Base-by-base conservation (phyloP, 2,113 vertebrate species). In the Chitala chitala region DNA sequence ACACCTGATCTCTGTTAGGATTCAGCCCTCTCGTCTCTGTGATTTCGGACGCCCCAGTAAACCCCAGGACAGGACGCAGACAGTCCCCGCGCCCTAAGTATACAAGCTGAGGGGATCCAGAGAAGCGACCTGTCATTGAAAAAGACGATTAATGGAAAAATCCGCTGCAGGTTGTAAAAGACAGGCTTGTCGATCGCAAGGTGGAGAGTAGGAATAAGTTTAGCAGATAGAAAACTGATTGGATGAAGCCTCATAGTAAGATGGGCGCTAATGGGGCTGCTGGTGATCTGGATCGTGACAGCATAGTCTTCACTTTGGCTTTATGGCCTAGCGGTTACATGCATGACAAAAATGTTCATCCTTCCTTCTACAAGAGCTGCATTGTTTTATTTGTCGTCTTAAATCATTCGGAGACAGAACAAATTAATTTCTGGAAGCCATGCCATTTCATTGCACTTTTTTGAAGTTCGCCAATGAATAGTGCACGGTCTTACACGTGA, bases 221-320 rank as follows among this genome's bases (percentile, higher is more conserved):
- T 85, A 6, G 76, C 69, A 86, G 86, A 88, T 85, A 83, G 77
- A 85, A 79, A 86, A 84, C 86, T 79, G 87, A 88, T 87, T 87
- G 86, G 81, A 69, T 54, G 65, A 33, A 54, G 26, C 59, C 72
- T 81, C 76, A 68, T 46, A 44, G 64, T 46, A 2, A 69, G 51
- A 3, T 48, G n/a, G 63, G 74, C 76, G 74, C 78, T 88, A 88
- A 88, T 87, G 84, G 78, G 54, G 79, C 75, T n/a, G 83, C 65
- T 42, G 64, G n/a, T 44, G 64, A 76, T 79, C 78, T 78, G 80
- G 78, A 76, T 81, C 82, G 59, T 86, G 84, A 84, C 86, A 77
- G 83, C 86, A 77, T 76, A 78, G 56, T 80, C 80, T 68, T 59
- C 63, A 33, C 63, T 42, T 42, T 71, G 68, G 84, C 75, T n/a